Conservation (phyloP, 1,140 invertebrate species). For the Hyposmocoma kahamanoa region DNA sequence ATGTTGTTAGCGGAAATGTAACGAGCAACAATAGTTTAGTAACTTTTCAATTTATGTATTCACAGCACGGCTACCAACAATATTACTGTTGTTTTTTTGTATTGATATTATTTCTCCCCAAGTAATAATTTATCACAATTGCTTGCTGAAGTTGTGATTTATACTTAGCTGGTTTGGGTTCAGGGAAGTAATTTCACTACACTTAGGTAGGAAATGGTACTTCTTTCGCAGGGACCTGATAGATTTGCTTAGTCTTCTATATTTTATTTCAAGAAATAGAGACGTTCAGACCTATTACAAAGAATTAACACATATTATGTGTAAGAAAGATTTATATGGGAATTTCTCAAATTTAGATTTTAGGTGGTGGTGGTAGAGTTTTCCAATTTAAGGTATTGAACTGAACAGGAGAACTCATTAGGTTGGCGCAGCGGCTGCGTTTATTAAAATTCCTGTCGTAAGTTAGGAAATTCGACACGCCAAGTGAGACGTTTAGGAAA, state of each 20-base stretch:
- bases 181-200: slow-evolving; percentile 23
- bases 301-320: background rate
- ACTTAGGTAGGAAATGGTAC: slow-evolving; percentile 10
- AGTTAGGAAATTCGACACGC: slow-evolving; percentile 28
- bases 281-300: background rate
- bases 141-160: slow-evolving; percentile 35
- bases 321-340: background rate
- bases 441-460: slow-evolving; percentile 41
- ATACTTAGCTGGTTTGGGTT: slow-evolving; percentile 29
- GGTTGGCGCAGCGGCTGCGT: slow-evolving; percentile 16
- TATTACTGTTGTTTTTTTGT: slow-evolving; percentile 16
- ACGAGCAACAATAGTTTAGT: too few species aligned
- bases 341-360: too few species aligned
- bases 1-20: too few species aligned
- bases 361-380: background rate
- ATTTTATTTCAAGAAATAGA: background rate
- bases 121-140: slow-evolving; percentile 37
- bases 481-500: slow-evolving; percentile 29
- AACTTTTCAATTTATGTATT: background rate
- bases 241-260: background rate
- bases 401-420: slow-evolving; percentile 24
- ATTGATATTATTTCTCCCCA: slow-evolving; percentile 20
- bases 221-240: background rate
- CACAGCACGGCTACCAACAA: background rate
- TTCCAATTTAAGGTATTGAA: slow-evolving; percentile 22